Base-by-base conservation (phyloP, 1,140 invertebrate species). In the Dinoponera quadriceps region DNA sequence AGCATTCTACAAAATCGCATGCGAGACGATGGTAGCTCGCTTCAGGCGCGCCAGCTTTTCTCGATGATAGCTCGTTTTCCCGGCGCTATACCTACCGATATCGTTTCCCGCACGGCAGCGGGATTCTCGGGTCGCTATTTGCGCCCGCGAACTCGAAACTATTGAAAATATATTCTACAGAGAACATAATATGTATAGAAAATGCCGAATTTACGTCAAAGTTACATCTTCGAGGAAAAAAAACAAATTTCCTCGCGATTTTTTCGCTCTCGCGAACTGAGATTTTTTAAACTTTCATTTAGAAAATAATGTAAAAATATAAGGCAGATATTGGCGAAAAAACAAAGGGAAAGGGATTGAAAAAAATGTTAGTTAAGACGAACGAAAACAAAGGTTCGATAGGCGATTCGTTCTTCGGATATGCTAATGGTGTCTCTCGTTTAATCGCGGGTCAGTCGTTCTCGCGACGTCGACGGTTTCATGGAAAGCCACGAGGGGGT, bases 1-100 rank as follows among this genome's bases (percentile, higher is more conserved):
- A 88, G 86, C 87, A 88, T 88, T 88, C 87, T 88, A 85, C 72
- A 78, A 88, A 88, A 88, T 88, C 83, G 86, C 83, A 88, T 88
- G 77, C 87, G 73, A 88, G 86, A 88, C 68, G 87, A 83, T 66
- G 44, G 49, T 63, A 71, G 62, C 66, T 33, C 54, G 75, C 82
- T 72, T 59, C 73, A 83, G 84, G 87, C 78, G 72, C 71, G 85
- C 62, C 49, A 68, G 82, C 66, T 60, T 73, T 77, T 75, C 71
- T 68, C 83, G 78, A 88, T 75, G 86, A 87, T 80, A 71, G 72
- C 77, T 85, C 55, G 75, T 71, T 80, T 69, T 71, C 75, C 25
- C 75, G 33, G 22, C 51, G 22, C 22, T 71, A 48, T 25, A 80
- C 69, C 65, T 25, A 80, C 75, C 75, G 75, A 80, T 75, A 65